Base-by-base conservation (phyloP, 37 sponge, comb jelly and placozoan genomes). In the Halisarca cf. caerulea region DNA sequence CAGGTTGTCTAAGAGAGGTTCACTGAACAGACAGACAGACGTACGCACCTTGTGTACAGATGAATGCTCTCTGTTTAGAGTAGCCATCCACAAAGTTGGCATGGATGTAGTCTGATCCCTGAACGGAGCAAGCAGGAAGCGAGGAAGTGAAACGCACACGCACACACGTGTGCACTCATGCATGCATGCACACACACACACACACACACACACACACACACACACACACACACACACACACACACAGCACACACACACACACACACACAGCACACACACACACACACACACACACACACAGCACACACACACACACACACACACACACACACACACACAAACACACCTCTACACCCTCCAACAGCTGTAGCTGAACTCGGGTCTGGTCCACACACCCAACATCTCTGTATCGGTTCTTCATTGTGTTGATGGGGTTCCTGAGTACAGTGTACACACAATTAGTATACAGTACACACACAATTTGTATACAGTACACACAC, bases 331-430 rank as follows among this genome's bases (percentile, higher is more conserved):
- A n/a, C n/a, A n/a, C n/a, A n/a, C n/a, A 55, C 17, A 30, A 8
- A 62, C 30, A 9, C 58, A 88, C 87, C 70, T 87, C 83, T 14
- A 71, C 81, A 24, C 86, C 94, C 24, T 66, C 66, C 3, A 85
- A n/a, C 0, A 39, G 20, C 23, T 77, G 66, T 53, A 96, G 85
- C 24, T 75, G 27, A 23, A 96, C 97, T 60, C 97, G 28, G 11
- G 84, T 86, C 28, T 89, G 77, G 80, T 96, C 97, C 57, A 87
- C 82, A 64, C 92, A 88, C 17, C 84, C 86, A 4, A 96, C 92
- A 74, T 96, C 94, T 55, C 66, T 83, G 71, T 96, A 96, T 0
- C 97, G 80, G 68, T 96, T 96, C 89, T 96, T 96, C n/a, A 66
- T n/a, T 21, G 38, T 77, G 69, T 96, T 96, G 32, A 40, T 75